Conservation (phyloP, 2,888 invertebrate species). For the Rhabditoides inermis region DNA sequence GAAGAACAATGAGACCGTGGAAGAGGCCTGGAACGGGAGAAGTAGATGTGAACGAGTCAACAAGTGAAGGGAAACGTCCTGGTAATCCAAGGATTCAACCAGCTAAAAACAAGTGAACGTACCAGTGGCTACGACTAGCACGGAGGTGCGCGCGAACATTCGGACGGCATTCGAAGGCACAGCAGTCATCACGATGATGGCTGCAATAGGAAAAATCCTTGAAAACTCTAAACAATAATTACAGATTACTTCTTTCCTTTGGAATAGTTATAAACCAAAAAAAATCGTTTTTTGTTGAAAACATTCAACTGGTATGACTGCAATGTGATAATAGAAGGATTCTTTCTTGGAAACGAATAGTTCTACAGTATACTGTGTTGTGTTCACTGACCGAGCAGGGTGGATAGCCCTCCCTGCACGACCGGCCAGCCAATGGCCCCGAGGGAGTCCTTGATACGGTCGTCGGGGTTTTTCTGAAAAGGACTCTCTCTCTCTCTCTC, state of each 20-base stretch:
- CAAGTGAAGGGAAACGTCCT: neutral
- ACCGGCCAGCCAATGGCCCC: conserved; percentile 52
- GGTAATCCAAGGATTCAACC: neutral
- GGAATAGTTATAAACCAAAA: no score
- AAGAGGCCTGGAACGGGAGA: conserved; percentile 31
- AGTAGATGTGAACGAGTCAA: no score
- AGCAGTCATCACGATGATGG: conserved; percentile 42
- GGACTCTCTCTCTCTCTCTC: no score
- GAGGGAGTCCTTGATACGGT: conserved; percentile 40
- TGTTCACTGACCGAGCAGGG: conserved; percentile 31
- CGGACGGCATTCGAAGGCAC: conserved; percentile 50
- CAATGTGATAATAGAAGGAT: no score
- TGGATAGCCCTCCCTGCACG: conserved; percentile 49
- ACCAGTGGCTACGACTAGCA: conserved; percentile 48
- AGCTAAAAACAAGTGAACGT: conserved; percentile 6
- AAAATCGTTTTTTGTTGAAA: no score
- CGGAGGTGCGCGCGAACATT: conserved; percentile 48
- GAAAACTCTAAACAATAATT: no score
- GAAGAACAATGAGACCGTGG: conserved; percentile 48
- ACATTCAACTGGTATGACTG: no score
- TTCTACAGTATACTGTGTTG: no score
- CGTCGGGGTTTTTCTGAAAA: conserved; percentile 28
- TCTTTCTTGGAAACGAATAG: no score
- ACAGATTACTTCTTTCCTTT: no score
- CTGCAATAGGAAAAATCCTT: conserved; percentile 9